Base-by-base conservation (phyloP, 2,113 vertebrate genomes). In the Thunnus thynnus region DNA sequence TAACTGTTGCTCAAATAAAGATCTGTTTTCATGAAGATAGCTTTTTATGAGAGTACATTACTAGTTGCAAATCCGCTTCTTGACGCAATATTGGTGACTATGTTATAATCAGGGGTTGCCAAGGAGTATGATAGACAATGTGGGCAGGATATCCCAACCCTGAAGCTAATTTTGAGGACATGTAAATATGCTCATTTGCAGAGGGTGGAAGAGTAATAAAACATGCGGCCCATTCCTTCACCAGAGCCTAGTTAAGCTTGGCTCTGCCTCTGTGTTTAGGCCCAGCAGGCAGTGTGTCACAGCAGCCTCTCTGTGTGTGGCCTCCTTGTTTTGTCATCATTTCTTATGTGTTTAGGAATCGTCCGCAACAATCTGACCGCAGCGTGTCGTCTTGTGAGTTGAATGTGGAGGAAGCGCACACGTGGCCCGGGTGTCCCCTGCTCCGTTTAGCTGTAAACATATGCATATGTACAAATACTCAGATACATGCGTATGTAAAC, bases 291-390 rank as follows among this genome's bases (percentile, higher is more conserved):
- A 64, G 72, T 76, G 75, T 84, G 87, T 88, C 81, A 30, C 91
- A 83, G 86, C 86, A 80, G 78, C 88, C 46, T 90, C 91, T 91
- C 88, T 54, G 93, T 95, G 94, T 94, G 94, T 95, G 94, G 92
- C 91, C 93, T 85, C 62, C 78, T 88, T 94, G 92, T 93, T 94
- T 94, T 94, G 91, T 95, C 93, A 94, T 93, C 75, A 90, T 79
- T 90, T 91, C 86, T 83, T 76, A 88, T 90, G 88, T 95, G 93
- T 95, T 95, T 95, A 93, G 92, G 91, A 90, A 92, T 90, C 83
- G 78, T 93, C 91, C 68, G 87, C 88, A 91, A 92, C 91, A 91
- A 91, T 89, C 89, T 81, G 86, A 94, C 94, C 91, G 36, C 92
- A 89, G 83, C 70, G 60, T 81, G 91, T 91, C 83, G 72, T 89